phyloP scores from a whole-genome alignment of 2,888 invertebrate species.

The Fragum fragum region DNA sequence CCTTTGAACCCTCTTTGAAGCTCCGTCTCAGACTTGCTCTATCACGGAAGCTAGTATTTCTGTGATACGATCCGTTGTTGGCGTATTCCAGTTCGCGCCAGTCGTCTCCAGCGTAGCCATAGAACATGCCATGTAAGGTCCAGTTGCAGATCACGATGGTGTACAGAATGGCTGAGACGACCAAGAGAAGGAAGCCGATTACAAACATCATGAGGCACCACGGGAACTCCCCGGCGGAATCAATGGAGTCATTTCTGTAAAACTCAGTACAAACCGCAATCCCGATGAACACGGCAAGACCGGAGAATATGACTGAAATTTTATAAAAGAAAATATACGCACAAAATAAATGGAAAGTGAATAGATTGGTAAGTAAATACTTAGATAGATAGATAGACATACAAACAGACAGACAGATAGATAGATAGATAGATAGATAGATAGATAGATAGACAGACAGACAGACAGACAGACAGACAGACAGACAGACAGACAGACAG shows the following conservation, averaged over 20 bases:
- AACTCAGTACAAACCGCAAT: conserved; percentile 16
- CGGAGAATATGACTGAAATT: conserved; percentile 15
- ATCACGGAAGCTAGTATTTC: background rate
- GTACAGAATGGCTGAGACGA: conserved; percentile 9
- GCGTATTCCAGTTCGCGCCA: conserved; percentile 4
- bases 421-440: no score
- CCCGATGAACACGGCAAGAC: conserved; percentile 5
- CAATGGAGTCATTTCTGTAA: conserved; percentile 4
- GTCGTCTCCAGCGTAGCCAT: conserved; percentile 6
- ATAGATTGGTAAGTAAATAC: no score
- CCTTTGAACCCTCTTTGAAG: conserved; percentile 1
- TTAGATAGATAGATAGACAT: no score
- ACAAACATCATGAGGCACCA: conserved; percentile 21
- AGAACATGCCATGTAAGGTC: conserved; percentile 4
- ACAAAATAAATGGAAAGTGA: no score
- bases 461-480: no score
- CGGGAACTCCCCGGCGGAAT: conserved; percentile 22
- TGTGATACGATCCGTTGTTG: conserved; percentile 5
- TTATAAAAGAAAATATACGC: no score
- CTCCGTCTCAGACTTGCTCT: background rate
- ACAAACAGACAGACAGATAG: no score
- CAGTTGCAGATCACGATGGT: conserved; percentile 21
- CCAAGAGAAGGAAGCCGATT: conserved; percentile 16
- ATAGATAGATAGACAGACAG: no score
- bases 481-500: no score